phyloP scores from a whole-genome alignment of 2,888 invertebrate genomes.

The Diaprepes abbreviatus region DNA sequence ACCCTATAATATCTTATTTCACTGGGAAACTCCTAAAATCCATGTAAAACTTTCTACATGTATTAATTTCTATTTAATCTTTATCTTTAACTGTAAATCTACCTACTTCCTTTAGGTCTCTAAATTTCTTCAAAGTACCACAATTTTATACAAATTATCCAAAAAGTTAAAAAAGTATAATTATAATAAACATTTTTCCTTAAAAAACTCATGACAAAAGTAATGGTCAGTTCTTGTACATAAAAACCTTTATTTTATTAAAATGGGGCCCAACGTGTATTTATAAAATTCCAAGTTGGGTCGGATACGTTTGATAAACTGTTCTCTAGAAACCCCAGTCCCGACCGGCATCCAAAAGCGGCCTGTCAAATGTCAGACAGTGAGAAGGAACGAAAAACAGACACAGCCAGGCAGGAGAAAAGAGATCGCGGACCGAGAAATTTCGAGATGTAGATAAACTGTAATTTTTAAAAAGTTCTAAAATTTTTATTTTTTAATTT shows the following conservation, averaged over 20 bases:
- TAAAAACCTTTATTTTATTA: constrained; percentile 1
- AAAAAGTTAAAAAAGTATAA: no score
- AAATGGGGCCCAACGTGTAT: not conserved
- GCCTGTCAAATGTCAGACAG: constrained; percentile 68
- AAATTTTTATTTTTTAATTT: no score
- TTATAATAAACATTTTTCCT: no score
- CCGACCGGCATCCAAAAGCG: constrained; percentile 57
- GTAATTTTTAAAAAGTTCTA: no score
- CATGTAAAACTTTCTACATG: no score
- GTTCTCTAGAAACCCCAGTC: constrained; percentile 36
- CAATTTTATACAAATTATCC: no score
- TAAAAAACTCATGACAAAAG: not conserved
- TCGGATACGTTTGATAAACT: constrained; percentile 45
- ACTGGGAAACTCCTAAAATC: no score
- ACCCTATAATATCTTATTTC: no score
- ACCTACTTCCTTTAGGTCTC: no score
- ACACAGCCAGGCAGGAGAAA: constrained; percentile 31
- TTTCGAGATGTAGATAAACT: constrained; percentile 9
- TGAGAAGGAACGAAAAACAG: constrained; percentile 55
- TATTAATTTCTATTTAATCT: no score
- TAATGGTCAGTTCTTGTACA: not conserved
- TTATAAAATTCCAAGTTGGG: constrained; percentile 43
- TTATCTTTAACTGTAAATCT: no score
- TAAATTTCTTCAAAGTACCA: no score
- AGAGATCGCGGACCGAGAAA: constrained; percentile 30